These are phyloP conservation scores for Liparis tanakae DNA, from an alignment of 2,797 vertebrate species.

Conservation along the genomic window DNA sequence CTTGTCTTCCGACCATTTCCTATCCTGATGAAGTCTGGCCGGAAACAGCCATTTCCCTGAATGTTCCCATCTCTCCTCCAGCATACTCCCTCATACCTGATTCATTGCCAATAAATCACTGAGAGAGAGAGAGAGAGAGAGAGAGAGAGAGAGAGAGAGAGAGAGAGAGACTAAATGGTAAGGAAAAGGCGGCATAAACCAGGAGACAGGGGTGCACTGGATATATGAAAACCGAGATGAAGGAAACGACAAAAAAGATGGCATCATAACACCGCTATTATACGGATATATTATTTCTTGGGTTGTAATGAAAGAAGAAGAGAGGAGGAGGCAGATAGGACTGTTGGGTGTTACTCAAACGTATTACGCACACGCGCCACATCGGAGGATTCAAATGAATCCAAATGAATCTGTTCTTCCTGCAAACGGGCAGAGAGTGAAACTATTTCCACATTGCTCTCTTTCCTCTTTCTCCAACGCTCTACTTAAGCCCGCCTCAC, in stretches of 20 bases:
- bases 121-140: constrained; percentile 16
- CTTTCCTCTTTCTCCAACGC: background rate
- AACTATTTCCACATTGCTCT: constrained; percentile 49
- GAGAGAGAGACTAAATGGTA: background rate
- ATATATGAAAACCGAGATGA: constrained; percentile 54
- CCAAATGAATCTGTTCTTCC: constrained; percentile 27
- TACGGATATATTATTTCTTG: constrained; percentile 45
- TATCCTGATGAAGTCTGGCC: constrained; percentile 77
- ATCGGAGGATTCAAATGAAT: constrained; percentile 13
- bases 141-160: constrained; percentile 24
- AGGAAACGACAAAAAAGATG: constrained; percentile 41
- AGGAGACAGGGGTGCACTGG: constrained; percentile 24
- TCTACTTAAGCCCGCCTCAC: constrained; percentile 51
- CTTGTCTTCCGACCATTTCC: constrained; percentile 69
- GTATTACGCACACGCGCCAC: background rate
- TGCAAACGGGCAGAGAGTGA: constrained; percentile 44
- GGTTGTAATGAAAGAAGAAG: constrained; percentile 31
- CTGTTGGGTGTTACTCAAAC: constrained; percentile 2
- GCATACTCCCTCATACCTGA: constrained; percentile 77
- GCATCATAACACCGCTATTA: constrained; percentile 32
- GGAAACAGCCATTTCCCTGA: constrained; percentile 81
- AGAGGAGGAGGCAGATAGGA: constrained; percentile 22
- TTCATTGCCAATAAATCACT: constrained; percentile 81
- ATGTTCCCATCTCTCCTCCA: constrained; percentile 76
- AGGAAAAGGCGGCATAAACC: constrained; percentile 51